Evolutionary conservation across 1,140 invertebrate species (phyloP).

Genomic region (Trichogramma pretiosum): DNA sequence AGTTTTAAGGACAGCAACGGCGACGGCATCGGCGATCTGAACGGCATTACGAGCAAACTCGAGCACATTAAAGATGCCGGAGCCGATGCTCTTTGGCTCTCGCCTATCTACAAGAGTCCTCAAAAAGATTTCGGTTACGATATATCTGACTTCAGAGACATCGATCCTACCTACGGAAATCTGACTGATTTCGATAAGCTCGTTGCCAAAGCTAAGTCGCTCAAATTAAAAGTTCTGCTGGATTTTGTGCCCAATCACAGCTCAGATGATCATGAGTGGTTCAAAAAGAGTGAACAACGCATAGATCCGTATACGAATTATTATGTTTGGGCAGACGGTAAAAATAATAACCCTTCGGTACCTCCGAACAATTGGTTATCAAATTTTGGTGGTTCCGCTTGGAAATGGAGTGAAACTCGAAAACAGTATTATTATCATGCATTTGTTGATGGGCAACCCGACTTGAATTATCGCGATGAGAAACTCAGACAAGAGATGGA

Average conservation of each 20-base stretch:
- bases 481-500: slow-evolving; percentile 53
- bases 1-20: slow-evolving; percentile 65
- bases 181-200: slow-evolving; percentile 53
- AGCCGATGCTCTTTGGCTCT: slow-evolving; percentile 53
- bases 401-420: slow-evolving; percentile 55
- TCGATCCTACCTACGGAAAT: slow-evolving; percentile 53
- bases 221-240: slow-evolving; percentile 42
- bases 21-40: too few species aligned
- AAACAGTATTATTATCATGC: slow-evolving; percentile 70
- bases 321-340: slow-evolving; percentile 54
- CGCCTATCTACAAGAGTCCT: slow-evolving; percentile 49
- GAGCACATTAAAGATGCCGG: slow-evolving; percentile 50
- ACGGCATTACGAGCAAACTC: neutral
- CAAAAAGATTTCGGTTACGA: slow-evolving; percentile 60
- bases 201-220: slow-evolving; percentile 30
- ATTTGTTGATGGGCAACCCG: slow-evolving; percentile 60
- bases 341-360: neutral
- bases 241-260: slow-evolving; percentile 73
- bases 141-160: slow-evolving; percentile 52
- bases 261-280: slow-evolving; percentile 60
- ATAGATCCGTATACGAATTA: slow-evolving; percentile 53
- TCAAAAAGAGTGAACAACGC: slow-evolving; percentile 49
- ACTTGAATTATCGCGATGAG: slow-evolving; percentile 60
- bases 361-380: slow-evolving; percentile 17
- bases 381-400: slow-evolving; percentile 54